These are phyloP conservation scores for Eristalinus sepulchralis DNA, from an alignment of 2,888 invertebrate species.

Conservation along the genomic window DNA sequence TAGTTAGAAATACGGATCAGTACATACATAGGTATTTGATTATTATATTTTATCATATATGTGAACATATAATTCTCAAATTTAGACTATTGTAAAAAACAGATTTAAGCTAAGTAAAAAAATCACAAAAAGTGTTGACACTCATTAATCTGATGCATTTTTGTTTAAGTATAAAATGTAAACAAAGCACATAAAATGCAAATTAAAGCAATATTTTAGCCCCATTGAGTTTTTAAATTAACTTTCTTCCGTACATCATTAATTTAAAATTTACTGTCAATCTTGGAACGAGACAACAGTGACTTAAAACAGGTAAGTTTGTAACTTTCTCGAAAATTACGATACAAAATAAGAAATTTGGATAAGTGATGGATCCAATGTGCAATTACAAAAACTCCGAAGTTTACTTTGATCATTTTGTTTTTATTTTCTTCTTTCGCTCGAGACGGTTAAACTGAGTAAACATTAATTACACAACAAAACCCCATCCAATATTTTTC, in stretches of 20 bases:
- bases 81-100: too few species aligned
- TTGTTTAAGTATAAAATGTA: too few species aligned
- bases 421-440: conserved; percentile 1
- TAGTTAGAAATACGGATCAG: too few species aligned
- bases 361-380: conserved; percentile 43
- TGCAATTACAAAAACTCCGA: conserved; percentile 44
- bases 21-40: too few species aligned
- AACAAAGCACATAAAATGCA: too few species aligned
- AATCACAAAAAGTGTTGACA: too few species aligned
- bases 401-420: conserved; percentile 24
- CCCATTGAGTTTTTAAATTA: too few species aligned
- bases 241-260: background rate
- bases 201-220: too few species aligned
- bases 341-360: conserved; percentile 20
- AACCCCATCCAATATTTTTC: background rate
- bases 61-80: too few species aligned
- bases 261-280: background rate
- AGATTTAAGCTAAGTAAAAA: too few species aligned
- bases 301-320: background rate
- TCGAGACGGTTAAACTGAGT: conserved; percentile 35
- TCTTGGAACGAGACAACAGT: background rate
- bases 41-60: too few species aligned
- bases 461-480: conserved; percentile 56
- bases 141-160: too few species aligned
- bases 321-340: background rate